These are phyloP conservation scores for Tinea semifulvella DNA, from an alignment of 2,888 invertebrate genomes.

Conservation along the genomic window DNA sequence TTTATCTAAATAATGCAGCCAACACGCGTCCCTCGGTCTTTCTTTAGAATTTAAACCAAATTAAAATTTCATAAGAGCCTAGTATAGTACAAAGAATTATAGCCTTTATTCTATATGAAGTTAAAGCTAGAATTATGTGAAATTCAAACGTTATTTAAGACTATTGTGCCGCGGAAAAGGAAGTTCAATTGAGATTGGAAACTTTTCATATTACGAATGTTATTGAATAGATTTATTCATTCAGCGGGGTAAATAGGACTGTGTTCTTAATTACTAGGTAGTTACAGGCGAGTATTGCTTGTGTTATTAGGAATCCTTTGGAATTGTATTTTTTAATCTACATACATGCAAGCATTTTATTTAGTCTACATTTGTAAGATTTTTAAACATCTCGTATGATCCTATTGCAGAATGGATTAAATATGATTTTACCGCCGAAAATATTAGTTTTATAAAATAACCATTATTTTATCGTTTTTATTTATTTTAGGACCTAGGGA, in stretches of 20 bases:
- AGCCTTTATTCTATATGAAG: not conserved
- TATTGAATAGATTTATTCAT: slow-evolving; percentile 14
- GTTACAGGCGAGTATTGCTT: not conserved
- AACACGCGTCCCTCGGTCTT: slow-evolving; percentile 14
- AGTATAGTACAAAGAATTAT: not conserved
- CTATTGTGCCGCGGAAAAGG: not conserved
- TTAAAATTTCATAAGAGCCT: not conserved
- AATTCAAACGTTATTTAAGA: not conserved
- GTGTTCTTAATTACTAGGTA: not conserved
- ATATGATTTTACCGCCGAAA: no score
- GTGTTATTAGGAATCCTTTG: not conserved
- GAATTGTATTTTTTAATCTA: slow-evolving; percentile 14
- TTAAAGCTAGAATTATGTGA: not conserved
- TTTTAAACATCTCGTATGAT: no score
- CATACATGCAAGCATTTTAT: slow-evolving; percentile 10
- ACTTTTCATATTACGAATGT: slow-evolving; percentile 16
- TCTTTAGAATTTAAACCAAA: slow-evolving; percentile 6
- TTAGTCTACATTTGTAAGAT: slow-evolving; percentile 5
- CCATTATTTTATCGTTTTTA: no score
- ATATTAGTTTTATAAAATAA: no score
- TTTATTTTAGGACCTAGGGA: no score
- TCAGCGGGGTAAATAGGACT: not conserved
- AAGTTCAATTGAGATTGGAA: slow-evolving; percentile 16
- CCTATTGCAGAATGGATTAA: no score
- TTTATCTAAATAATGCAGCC: slow-evolving; percentile 14